Evolutionary conservation across 2,888 invertebrate species (phyloP).

Genomic region (Laothoe populi): DNA sequence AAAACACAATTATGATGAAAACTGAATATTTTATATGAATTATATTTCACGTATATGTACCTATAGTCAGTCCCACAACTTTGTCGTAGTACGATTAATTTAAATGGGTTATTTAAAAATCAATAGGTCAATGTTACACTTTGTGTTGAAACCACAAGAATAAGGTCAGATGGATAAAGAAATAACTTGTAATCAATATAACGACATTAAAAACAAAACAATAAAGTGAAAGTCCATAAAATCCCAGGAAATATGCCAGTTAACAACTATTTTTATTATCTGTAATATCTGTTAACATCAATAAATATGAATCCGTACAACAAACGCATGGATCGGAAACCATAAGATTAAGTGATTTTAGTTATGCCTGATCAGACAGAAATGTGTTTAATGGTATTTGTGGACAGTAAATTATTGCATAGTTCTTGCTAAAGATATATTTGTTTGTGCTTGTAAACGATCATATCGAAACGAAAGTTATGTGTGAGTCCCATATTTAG

Average conservation of each 20-base stretch:
- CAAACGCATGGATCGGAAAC: neutral
- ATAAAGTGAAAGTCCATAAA: slow-evolving; percentile 1
- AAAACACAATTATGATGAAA: no score
- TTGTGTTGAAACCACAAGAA: neutral
- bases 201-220: slow-evolving; percentile 13
- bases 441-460: no score
- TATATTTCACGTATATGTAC: no score
- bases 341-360: neutral
- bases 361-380: neutral
- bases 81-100: no score
- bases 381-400: neutral
- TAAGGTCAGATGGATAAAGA: neutral
- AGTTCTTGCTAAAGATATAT: no score
- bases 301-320: slow-evolving; percentile 6
- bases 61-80: no score
- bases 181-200: slow-evolving; percentile 13
- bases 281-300: slow-evolving; percentile 10
- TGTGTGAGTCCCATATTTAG: no score
- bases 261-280: slow-evolving; percentile 18
- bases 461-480: no score
- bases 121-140: neutral
- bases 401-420: no score
- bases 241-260: neutral
- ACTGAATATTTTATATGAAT: no score
- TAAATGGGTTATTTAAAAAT: neutral